phyloP scores from a whole-genome alignment of 1,140 invertebrate genomes.

The Philotrypesis tridentata region DNA sequence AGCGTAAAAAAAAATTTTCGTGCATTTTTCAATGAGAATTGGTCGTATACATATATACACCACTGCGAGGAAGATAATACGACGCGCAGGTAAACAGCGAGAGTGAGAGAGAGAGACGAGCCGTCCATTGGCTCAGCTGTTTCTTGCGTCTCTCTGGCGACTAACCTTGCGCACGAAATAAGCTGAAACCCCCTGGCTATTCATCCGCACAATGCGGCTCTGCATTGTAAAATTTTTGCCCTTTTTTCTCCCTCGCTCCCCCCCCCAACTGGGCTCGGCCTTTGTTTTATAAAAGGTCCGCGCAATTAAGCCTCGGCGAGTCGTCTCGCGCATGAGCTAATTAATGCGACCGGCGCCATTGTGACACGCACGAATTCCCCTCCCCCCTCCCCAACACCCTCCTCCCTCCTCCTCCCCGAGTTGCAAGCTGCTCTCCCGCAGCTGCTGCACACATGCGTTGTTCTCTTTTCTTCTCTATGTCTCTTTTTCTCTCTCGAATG shows the following conservation, averaged over 20 bases:
- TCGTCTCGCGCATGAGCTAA: not conserved
- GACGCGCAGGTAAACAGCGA: too few species aligned
- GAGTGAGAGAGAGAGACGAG: not conserved
- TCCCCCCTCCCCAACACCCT: too few species aligned
- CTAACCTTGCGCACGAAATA: not conserved
- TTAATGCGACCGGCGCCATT: not conserved
- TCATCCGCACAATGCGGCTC: not conserved
- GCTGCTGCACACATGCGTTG: not conserved
- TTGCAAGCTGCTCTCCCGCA: not conserved
- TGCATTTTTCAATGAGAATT: too few species aligned
- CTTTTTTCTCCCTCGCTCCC: not conserved
- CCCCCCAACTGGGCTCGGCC: too few species aligned
- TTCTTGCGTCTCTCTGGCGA: not conserved
- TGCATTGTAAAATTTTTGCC: constrained; percentile 2
- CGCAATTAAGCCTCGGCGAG: not conserved
- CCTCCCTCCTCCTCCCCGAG: too few species aligned
- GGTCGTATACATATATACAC: too few species aligned
- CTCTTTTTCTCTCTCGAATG: too few species aligned
- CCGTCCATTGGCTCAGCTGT: not conserved
- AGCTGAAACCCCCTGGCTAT: not conserved
- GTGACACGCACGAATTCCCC: not conserved
- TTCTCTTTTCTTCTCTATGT: not conserved
- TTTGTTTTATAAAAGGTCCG: not conserved
- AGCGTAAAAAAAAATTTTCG: too few species aligned
- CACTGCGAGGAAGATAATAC: too few species aligned